Evolutionary conservation across 2,797 vertebrate genomes (phyloP), one percentile per base, ranked within the genome.

Genomic region (Cyclura pinguis): DNA sequence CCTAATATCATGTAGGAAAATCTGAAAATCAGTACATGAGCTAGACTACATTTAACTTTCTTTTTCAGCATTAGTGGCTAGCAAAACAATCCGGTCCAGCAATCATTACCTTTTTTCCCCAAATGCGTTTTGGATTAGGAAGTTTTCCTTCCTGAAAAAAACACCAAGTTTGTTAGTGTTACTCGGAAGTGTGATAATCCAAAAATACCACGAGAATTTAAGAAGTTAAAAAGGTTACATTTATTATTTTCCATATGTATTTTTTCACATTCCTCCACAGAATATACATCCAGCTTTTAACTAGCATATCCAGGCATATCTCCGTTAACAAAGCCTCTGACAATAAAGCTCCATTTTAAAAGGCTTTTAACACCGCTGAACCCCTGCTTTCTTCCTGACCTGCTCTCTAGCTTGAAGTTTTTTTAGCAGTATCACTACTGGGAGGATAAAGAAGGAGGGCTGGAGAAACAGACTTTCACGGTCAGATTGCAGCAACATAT

Each of bases 71-170:
- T 84, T 67, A 47, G 38, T 38, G 12, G n/a, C 13, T 22, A 82
- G 32, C 14, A 80, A 3, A 83, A n/a, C n/a, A 83, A 42, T 62
- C 20, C 64, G 20, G 24, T 10, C 59, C 16, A 73, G 80, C 24
- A 62, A 85, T 64, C 6, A 10, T 78, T 90, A 90, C 88, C 88
- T 85, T 90, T 35, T 13, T 57, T n/a, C 29, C 80, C n/a, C 7
- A 20, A 24, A 0, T 1, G 24, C 4, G 14, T 8, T 47, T 42
- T 78, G 47, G 62, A 9, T 50, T 69, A 42, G 32, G 24, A 50
- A 90, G 73, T 5, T 6, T 0, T 20, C n/a, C 18, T 7, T 24
- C 24, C 88, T 90, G 83, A 80, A 80, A 85, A 24, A 67, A 52
- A 85, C 1, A 80, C 50, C n/a, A 69, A n/a, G 22, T 84, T 89